Base-by-base conservation (phyloP, 2,888 invertebrate genomes). In the Phasia obesa region DNA sequence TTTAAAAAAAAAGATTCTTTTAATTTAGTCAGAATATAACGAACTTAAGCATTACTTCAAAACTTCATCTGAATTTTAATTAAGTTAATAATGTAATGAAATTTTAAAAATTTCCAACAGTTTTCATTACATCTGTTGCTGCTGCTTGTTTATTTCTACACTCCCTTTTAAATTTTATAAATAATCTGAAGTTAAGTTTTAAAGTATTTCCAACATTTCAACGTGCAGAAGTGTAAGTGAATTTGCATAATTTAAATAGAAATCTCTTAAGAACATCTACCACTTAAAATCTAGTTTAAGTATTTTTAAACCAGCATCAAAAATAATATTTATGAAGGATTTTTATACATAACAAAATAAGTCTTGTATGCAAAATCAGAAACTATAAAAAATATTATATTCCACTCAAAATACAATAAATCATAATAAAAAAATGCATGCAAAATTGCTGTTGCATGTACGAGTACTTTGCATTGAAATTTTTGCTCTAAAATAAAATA, bases 381-480 rank as follows among this genome's bases (percentile, higher is more conserved):
- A 53, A 44, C 23, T 53, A 23, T 27, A 59, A 17, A 42, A 60
- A 42, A 69, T 35, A 23, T 64, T 19, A 17, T 53, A 44, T 62
- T 71, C 31, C 64, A 65, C 51, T 65, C 19, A 79, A 42, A 71
- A 73, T 35, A 25, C 57, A 67, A 79, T 79, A 79, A 79, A 79
- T 79, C 71, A 73, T n/a, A 73, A 2, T 19, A 21, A 35, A 17
- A n/a, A 74, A 78, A 51, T 76, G 44, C 44, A 47, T 35, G 35
- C 47, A 70, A 55, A 62, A 21, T 11, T 38, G 5, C 53, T 53
- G 47, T 74, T 73, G 59, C 51, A 76, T 47, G 44, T 59, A 47
- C 25, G 7, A 64, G 9, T 44, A 51, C 60, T 60, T 42, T 59
- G 27, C 27, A 60, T 76, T 15, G 11, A 73, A 69, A 62, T 75